Conservation (phyloP, 2,113 vertebrate species). For the Glareola pratincola region DNA sequence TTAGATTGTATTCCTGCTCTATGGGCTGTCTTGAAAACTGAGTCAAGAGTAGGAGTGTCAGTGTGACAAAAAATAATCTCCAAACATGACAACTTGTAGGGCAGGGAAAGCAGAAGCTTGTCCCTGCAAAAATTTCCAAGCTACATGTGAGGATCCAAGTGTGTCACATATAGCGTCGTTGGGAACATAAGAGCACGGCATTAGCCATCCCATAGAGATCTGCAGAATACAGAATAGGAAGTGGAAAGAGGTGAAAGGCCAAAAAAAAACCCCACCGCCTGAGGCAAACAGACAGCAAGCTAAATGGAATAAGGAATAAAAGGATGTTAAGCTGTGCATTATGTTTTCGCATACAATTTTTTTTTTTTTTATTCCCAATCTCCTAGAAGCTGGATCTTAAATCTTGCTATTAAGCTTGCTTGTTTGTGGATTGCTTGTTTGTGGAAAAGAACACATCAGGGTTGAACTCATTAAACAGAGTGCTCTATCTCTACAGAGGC, state of each 20-base stretch:
- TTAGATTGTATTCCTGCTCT: background rate
- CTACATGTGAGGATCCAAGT: background rate
- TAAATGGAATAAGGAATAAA: background rate
- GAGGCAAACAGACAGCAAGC: background rate
- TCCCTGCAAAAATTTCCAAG: background rate
- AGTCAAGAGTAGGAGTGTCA: background rate
- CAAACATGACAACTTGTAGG: background rate
- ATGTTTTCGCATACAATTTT: background rate
- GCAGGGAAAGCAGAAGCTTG: background rate
- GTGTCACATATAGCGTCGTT: fast-evolving
- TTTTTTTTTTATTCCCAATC: background rate
- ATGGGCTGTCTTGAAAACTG: background rate
- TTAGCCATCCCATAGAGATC: background rate
- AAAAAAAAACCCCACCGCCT: background rate
- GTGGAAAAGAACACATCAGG: background rate
- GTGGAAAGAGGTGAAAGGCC: background rate
- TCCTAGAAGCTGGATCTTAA: background rate
- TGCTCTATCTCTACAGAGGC: background rate
- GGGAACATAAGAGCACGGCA: background rate
- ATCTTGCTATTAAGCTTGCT: background rate
- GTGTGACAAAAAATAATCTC: background rate
- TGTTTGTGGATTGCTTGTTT: background rate
- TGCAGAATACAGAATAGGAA: background rate
- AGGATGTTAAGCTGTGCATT: background rate
- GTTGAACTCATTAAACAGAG: background rate